Conservation (phyloP, 2,797 vertebrate genomes). For the Luscinia luscinia region DNA sequence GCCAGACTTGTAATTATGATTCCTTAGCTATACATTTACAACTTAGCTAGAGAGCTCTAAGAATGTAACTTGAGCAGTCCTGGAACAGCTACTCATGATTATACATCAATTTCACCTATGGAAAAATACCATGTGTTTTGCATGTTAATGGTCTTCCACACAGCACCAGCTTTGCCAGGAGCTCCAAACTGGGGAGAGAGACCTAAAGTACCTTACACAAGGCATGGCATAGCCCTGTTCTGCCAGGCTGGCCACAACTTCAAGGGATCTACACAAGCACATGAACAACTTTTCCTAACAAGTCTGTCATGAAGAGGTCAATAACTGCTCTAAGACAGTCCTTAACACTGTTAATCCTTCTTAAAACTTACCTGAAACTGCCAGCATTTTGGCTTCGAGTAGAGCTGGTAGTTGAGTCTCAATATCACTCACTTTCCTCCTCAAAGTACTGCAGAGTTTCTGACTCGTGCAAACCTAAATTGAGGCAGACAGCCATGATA, state of each 20-base stretch:
- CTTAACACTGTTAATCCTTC: neutral
- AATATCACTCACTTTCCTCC: constrained; percentile 86
- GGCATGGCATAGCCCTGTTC: neutral
- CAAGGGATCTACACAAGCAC: neutral
- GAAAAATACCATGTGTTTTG: neutral
- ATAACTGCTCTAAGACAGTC: neutral
- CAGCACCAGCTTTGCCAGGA: neutral
- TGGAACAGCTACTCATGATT: neutral
- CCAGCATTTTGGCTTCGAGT: constrained; percentile 88
- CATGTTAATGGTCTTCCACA: neutral
- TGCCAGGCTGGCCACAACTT: fast-evolving
- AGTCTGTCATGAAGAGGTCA: neutral
- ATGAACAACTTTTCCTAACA: neutral
- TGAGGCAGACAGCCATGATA: constrained; percentile 47
- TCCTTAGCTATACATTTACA: constrained; percentile 36
- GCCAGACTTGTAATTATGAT: constrained; percentile 45
- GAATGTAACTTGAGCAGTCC: neutral
- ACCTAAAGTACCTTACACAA: neutral
- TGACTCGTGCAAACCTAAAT: constrained; percentile 87
- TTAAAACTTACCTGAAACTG: constrained; percentile 85
- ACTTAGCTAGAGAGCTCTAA: neutral
- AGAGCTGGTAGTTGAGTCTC: constrained; percentile 86
- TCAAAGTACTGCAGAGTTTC: constrained; percentile 85
- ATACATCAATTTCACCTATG: neutral
- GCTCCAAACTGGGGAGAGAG: neutral